A percentile compares a stretch with the other conserved stretches of the same genome.
Conservation (phyloP, 1,140 invertebrate species). For the Zaprionus taronus region DNA sequence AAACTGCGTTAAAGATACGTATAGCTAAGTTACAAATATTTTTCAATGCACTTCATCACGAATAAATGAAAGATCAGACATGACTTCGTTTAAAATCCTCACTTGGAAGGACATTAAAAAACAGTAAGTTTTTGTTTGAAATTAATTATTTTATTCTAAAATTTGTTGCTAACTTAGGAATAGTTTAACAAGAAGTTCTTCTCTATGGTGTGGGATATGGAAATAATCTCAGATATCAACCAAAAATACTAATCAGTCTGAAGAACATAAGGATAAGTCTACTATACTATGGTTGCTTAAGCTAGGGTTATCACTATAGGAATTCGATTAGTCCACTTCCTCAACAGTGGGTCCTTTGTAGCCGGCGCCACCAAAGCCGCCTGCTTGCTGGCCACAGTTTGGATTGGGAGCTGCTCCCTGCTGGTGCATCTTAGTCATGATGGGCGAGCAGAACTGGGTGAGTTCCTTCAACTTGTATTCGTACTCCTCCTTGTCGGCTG, state of each 20-base stretch:
- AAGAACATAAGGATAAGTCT: not conserved
- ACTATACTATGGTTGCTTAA: not conserved
- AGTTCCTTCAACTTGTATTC: constrained; percentile 87
- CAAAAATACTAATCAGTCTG: constrained; percentile 29
- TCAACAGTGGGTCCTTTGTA: constrained; percentile 88
- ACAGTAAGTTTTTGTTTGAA: constrained; percentile 21
- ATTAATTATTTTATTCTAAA: constrained; percentile 38
- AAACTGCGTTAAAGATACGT: too few species aligned
- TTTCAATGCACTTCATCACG: too few species aligned
- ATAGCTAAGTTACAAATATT: too few species aligned
- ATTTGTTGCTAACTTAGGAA: constrained; percentile 44
- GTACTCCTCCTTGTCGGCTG: constrained; percentile 88
- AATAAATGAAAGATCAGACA: too few species aligned
- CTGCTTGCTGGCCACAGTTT: constrained; percentile 83
- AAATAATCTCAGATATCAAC: constrained; percentile 5
- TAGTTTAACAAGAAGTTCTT: constrained; percentile 25
- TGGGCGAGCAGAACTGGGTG: constrained; percentile 85
- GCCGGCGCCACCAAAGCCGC: constrained; percentile 82
- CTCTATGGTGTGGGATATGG: not conserved
- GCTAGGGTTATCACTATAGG: not conserved
- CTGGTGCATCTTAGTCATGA: constrained; percentile 86
- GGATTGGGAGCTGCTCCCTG: constrained; percentile 72
- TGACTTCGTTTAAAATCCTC: too few species aligned
- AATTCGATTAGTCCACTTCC: constrained; percentile 88
- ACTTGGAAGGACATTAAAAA: not conserved